Evolutionary conservation across 2,888 invertebrate genomes (phyloP).

Genomic region (Frankliniella intonsa): DNA sequence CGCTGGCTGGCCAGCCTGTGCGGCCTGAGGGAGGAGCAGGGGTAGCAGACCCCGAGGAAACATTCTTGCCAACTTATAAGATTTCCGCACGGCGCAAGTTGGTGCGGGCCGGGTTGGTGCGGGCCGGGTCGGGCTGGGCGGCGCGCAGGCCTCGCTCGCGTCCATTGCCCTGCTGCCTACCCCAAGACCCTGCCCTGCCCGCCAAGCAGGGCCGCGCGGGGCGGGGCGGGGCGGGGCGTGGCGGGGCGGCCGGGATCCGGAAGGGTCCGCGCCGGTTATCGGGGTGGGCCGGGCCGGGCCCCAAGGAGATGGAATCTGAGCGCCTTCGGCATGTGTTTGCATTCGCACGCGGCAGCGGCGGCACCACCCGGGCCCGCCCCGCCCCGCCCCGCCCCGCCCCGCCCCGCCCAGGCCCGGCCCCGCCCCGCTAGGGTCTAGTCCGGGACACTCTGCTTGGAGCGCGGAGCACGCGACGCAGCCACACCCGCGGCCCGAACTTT

Average conservation of each 20-base stretch:
- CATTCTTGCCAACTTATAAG: constrained; percentile 19
- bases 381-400: not conserved
- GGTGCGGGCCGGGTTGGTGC: not conserved
- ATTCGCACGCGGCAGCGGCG: not conserved
- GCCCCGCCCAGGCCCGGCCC: too few relatives aligned
- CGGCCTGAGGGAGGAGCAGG: not conserved
- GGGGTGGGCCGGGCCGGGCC: not conserved
- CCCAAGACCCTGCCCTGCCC: not conserved
- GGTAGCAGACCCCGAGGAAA: not conserved
- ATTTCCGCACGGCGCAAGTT: constrained; percentile 9
- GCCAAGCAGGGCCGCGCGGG: not conserved
- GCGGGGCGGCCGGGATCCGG: not conserved
- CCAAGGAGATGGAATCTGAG: not conserved
- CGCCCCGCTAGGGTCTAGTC: too few relatives aligned
- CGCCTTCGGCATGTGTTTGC: too few relatives aligned
- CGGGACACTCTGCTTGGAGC: too few relatives aligned
- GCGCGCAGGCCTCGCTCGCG: not conserved
- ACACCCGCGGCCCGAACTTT: too few relatives aligned
- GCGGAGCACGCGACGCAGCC: too few relatives aligned
- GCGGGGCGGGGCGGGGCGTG: not conserved
- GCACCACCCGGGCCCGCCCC: not conserved
- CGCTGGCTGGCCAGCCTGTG: not conserved
- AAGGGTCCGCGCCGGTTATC: not conserved
- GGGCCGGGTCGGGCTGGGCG: not conserved
- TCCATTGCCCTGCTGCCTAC: not conserved